Percentiles rank a stretch among this genome's conserved stretches.
phyloP scores from a whole-genome alignment of 2,113 vertebrate species.

The Rafetus swinhoei region DNA sequence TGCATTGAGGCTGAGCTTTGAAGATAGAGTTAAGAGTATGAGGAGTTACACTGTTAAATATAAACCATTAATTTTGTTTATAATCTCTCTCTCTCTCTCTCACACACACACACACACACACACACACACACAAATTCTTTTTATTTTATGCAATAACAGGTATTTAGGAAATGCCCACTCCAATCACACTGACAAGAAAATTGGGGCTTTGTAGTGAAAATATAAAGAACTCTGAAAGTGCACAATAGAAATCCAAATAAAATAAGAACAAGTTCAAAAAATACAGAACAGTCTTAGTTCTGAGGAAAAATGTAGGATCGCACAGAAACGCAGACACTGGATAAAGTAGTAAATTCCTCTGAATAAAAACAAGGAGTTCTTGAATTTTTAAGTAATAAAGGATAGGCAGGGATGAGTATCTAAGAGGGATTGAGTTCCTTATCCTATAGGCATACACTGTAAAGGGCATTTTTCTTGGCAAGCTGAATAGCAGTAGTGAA shows the following conservation, averaged over 20 bases:
- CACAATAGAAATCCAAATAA: fast-evolving
- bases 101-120: too few species aligned
- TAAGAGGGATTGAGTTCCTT: neutral
- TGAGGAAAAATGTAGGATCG: neutral
- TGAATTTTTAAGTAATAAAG: neutral
- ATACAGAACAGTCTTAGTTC: neutral
- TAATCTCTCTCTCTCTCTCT: too few species aligned
- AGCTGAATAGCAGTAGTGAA: neutral
- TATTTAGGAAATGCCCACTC: neutral
- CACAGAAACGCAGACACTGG: fast-evolving
- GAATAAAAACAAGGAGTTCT: neutral
- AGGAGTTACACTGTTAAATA: neutral
- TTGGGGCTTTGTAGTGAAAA: neutral
- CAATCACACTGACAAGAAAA: neutral
- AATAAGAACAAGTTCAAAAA: neutral
- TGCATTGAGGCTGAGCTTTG: neutral
- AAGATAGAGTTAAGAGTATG: neutral
- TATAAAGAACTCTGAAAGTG: neutral
- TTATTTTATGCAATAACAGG: neutral
- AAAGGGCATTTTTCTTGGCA: neutral
- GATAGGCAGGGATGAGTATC: neutral
- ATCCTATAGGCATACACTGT: neutral
- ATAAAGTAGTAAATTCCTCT: neutral
- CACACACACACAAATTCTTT: neutral
- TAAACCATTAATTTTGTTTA: neutral